These are phyloP conservation scores for Drosophila ambigua DNA, from an alignment of 1,140 invertebrate genomes.

Conservation along the genomic window DNA sequence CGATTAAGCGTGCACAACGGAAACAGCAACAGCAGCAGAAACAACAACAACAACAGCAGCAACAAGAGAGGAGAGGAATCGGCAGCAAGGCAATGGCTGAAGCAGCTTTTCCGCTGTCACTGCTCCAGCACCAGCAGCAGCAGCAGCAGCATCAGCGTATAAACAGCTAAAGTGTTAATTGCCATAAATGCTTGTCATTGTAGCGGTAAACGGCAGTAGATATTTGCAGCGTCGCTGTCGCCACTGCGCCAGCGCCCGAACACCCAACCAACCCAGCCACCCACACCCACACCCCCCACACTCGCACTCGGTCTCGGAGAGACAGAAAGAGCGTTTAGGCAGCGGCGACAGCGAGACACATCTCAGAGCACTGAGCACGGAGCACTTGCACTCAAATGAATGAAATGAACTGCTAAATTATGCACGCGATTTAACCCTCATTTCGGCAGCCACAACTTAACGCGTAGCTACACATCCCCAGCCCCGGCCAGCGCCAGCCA, in stretches of 20 bases:
- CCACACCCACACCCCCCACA: not conserved
- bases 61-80: too few species aligned
- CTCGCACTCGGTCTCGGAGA: constrained; percentile 5
- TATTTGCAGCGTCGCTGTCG: constrained; percentile 72
- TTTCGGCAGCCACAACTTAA: constrained; percentile 62
- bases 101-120: constrained; percentile 4
- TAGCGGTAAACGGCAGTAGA: constrained; percentile 83
- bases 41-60: too few species aligned
- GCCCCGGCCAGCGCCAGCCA: not conserved
- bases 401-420: constrained; percentile 83
- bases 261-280: constrained; percentile 28
- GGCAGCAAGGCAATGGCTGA: constrained; percentile 1
- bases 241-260: constrained; percentile 65
- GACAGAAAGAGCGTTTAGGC: constrained; percentile 37
- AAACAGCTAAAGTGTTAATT: constrained; percentile 84
- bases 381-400: constrained; percentile 79
- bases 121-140: not conserved
- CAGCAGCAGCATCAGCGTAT: constrained; percentile 63
- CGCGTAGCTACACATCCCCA: constrained; percentile 16
- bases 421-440: constrained; percentile 82
- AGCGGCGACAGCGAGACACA: constrained; percentile 33
- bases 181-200: constrained; percentile 84
- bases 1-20: constrained; percentile 70
- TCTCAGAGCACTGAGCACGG: constrained; percentile 53
- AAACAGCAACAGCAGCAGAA: constrained; percentile 13